phyloP scores from a whole-genome alignment of 2,113 vertebrate species.

The Cochlearius cochlearius region DNA sequence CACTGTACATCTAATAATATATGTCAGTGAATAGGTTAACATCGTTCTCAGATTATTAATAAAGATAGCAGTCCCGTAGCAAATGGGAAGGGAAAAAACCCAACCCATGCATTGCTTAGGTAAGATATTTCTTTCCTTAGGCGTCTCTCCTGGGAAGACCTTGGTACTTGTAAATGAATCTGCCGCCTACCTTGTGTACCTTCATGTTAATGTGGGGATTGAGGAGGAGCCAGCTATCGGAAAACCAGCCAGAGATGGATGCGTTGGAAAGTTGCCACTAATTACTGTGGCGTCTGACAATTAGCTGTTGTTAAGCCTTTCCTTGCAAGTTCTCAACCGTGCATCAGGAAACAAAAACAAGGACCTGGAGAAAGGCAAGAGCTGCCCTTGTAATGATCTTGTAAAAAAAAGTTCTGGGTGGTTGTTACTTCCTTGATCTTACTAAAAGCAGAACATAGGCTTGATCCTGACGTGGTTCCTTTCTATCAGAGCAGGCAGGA shows the following conservation, averaged over 20 bases:
- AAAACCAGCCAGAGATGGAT: slow-evolving; percentile 29
- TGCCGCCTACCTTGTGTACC: slow-evolving; percentile 13
- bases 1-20: neutral
- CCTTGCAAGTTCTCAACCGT: neutral
- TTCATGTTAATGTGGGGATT: slow-evolving; percentile 3
- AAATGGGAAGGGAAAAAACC: neutral
- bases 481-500: neutral
- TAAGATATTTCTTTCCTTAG: slow-evolving; percentile 11
- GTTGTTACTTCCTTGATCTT: neutral
- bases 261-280: slow-evolving; percentile 27
- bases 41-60: neutral
- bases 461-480: neutral
- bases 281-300: slow-evolving; percentile 26
- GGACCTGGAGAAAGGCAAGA: neutral
- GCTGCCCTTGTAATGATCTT: neutral
- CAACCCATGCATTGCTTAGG: neutral
- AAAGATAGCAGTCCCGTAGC: neutral
- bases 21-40: neutral
- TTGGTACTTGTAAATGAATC: neutral
- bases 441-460: neutral
- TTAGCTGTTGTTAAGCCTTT: slow-evolving; percentile 37
- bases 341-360: neutral
- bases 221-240: neutral
- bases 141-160: slow-evolving; percentile 23
- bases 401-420: neutral